Percentiles rank a stretch among this genome's conserved stretches.
These are phyloP conservation scores for Ptilorrhoa leucosticta DNA, from an alignment of 2,113 vertebrate genomes.

Conservation along the genomic window DNA sequence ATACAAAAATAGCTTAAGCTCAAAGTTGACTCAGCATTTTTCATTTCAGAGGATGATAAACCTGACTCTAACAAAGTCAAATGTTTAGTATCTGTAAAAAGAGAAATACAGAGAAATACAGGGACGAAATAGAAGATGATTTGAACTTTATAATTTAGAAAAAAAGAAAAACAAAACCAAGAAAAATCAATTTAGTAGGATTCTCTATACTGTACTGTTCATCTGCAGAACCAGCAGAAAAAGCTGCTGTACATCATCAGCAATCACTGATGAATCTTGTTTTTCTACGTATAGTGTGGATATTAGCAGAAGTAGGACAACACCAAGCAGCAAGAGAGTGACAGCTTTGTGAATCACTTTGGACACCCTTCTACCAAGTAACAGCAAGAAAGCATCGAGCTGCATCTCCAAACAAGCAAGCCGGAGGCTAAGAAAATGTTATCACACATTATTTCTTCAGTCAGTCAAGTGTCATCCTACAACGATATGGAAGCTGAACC, in stretches of 20 bases:
- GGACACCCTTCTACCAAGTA: background rate
- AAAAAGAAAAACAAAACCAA: rapidly evolving
- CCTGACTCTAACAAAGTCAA: background rate
- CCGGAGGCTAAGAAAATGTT: background rate
- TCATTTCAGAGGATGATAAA: background rate
- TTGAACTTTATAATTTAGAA: background rate
- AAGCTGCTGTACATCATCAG: background rate
- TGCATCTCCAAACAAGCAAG: background rate
- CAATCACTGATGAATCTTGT: background rate
- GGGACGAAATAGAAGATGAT: background rate
- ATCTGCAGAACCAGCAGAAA: background rate
- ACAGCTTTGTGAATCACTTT: background rate
- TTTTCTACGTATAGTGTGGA: background rate
- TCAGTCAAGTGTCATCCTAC: background rate
- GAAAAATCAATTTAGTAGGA: background rate
- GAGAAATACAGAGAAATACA: background rate
- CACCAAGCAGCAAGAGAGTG: background rate
- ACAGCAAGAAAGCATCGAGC: background rate
- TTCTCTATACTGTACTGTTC: background rate
- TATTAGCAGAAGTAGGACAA: background rate
- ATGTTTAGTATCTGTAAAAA: background rate
- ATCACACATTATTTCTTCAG: background rate
- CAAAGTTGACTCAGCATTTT: background rate
- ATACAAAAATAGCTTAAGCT: background rate
- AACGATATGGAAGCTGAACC: background rate